phyloP scores from a whole-genome alignment of 2,113 vertebrate species.

The Aegypius monachus region DNA sequence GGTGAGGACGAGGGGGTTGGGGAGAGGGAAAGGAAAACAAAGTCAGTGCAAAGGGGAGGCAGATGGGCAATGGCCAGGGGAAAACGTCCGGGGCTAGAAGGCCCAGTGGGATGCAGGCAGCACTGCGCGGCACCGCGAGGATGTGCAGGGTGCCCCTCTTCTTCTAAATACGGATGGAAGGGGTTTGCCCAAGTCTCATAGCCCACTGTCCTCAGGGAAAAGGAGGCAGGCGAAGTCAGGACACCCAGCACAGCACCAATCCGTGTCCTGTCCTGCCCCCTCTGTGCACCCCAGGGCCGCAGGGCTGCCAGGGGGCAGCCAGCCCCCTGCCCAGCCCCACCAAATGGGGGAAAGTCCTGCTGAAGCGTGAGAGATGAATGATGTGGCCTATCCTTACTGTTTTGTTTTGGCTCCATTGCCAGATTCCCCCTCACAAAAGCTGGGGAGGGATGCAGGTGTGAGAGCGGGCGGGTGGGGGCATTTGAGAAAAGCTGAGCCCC shows the following conservation, averaged over 20 bases:
- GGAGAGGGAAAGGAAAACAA: slow-evolving; percentile 67
- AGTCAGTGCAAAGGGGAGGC: slow-evolving; percentile 62
- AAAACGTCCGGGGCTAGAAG: neutral
- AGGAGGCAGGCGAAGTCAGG: neutral
- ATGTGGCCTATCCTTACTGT: neutral
- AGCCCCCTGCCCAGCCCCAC: neutral
- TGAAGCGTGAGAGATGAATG: neutral
- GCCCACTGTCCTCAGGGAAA: neutral
- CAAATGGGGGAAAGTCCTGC: neutral
- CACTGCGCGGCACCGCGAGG: fast-evolving
- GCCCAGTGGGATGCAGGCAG: neutral
- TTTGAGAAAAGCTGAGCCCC: neutral
- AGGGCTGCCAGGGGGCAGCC: neutral
- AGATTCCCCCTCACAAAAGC: neutral
- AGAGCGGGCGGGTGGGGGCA: neutral
- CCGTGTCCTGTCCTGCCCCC: neutral
- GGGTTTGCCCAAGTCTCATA: neutral
- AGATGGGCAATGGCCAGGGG: neutral
- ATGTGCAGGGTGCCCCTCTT: neutral
- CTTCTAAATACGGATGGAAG: neutral
- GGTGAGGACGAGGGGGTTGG: slow-evolving; percentile 60
- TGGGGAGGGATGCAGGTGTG: neutral
- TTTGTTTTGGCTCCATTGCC: neutral
- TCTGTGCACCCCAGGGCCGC: neutral
- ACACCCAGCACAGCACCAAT: fast-evolving